Percentiles rank a stretch among this genome's conserved stretches.
phyloP scores from a whole-genome alignment of 2,888 invertebrate species.

The Cordylochernes scorpioides region DNA sequence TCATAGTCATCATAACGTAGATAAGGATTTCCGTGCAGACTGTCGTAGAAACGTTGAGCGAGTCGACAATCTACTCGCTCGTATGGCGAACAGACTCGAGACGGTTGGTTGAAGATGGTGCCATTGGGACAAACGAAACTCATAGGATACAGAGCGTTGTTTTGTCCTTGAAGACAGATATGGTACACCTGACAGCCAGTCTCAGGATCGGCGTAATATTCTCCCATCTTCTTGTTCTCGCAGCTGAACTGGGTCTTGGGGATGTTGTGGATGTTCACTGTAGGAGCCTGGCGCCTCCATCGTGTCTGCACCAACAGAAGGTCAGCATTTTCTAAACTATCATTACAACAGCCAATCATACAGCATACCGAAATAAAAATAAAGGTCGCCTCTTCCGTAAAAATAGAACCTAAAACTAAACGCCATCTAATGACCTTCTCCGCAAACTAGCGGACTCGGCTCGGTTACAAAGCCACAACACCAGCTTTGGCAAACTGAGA shows the following conservation, averaged over 20 bases:
- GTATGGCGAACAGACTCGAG: conserved; percentile 8
- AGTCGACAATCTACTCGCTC: conserved; percentile 34
- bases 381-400: too few relatives aligned
- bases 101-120: conserved; percentile 29
- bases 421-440: too few relatives aligned
- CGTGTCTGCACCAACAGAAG: too few relatives aligned
- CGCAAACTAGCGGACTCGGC: too few relatives aligned
- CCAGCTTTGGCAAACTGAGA: too few relatives aligned
- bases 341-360: too few relatives aligned
- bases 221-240: conserved; percentile 45
- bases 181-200: conserved; percentile 45
- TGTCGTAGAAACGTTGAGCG: conserved; percentile 39
- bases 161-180: conserved; percentile 13
- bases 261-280: conserved; percentile 13
- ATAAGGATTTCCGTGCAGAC: conserved; percentile 3
- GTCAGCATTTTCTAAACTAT: too few relatives aligned
- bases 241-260: conserved; percentile 35
- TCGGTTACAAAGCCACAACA: too few relatives aligned
- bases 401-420: too few relatives aligned
- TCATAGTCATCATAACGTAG: conserved; percentile 1
- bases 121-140: conserved; percentile 65
- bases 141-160: conserved; percentile 11
- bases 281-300: conserved; percentile 9
- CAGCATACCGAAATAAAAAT: too few relatives aligned
- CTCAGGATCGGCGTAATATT: conserved; percentile 58